Evolutionary conservation across 2,888 invertebrate genomes (phyloP).

Genomic region (Cantharis rufa): DNA sequence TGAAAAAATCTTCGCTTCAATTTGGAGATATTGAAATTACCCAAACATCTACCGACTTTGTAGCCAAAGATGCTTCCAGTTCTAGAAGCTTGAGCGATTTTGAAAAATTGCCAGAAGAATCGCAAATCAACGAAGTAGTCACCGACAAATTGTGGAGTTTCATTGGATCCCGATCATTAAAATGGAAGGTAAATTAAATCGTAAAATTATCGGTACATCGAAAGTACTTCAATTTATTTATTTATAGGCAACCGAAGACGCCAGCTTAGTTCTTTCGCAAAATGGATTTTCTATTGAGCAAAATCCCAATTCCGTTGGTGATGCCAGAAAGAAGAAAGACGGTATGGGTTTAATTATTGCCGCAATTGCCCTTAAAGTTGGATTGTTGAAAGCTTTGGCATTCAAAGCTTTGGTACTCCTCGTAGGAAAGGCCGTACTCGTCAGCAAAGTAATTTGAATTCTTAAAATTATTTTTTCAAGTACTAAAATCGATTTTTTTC

Average conservation of each 20-base stretch:
- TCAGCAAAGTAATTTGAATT: constrained; percentile 65
- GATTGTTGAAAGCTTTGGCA: constrained; percentile 77
- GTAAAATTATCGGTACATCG: not conserved
- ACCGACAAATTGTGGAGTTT: constrained; percentile 78
- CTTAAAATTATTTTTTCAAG: not conserved
- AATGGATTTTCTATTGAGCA: constrained; percentile 66
- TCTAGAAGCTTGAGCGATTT: constrained; percentile 49
- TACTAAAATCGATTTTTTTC: constrained; percentile 19
- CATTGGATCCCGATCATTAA: constrained; percentile 73
- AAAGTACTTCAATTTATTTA: constrained; percentile 1
- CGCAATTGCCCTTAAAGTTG: constrained; percentile 78
- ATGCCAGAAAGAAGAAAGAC: constrained; percentile 59
- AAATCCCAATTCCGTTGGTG: constrained; percentile 41
- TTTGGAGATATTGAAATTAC: constrained; percentile 77
- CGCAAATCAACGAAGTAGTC: constrained; percentile 65
- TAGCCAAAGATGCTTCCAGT: constrained; percentile 56
- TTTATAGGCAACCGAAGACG: constrained; percentile 68
- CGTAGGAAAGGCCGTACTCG: constrained; percentile 82
- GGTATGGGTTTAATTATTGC: constrained; percentile 71
- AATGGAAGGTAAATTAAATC: constrained; percentile 65
- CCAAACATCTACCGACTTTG: constrained; percentile 59
- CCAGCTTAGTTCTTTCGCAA: constrained; percentile 74
- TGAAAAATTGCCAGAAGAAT: constrained; percentile 59
- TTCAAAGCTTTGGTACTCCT: constrained; percentile 80
- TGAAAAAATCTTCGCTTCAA: constrained; percentile 79